Evolutionary conservation across 2,797 vertebrate species (phyloP).

Genomic region (Schizopygopsis malacanthus): DNA sequence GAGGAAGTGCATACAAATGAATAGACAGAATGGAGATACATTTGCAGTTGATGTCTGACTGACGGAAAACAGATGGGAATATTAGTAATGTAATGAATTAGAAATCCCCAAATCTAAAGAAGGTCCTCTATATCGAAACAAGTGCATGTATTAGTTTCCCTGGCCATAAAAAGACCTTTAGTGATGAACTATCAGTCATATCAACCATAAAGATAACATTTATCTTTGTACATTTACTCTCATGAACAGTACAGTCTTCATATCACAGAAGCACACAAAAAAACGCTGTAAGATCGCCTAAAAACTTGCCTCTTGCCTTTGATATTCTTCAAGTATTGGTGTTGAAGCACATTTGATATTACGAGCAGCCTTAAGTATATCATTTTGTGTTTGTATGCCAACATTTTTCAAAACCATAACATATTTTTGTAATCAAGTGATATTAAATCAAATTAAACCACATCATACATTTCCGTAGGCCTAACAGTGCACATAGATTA

Average conservation of each 20-base stretch:
- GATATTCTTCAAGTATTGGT: slow-evolving; percentile 55
- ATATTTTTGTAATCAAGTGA: slow-evolving; percentile 48
- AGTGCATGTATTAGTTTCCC: not conserved
- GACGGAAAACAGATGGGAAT: not conserved
- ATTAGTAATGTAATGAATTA: not conserved
- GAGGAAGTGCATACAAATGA: not conserved
- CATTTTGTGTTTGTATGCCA: slow-evolving; percentile 21
- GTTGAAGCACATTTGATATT: slow-evolving; percentile 51
- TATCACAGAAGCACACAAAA: slow-evolving; percentile 4
- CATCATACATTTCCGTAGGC: not conserved
- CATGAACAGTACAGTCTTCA: slow-evolving; percentile 28
- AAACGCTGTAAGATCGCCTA: not conserved
- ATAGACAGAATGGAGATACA: not conserved
- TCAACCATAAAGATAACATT: not conserved
- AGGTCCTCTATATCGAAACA: not conserved
- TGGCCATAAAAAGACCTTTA: not conserved
- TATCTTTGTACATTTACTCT: slow-evolving; percentile 2
- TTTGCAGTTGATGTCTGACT: not conserved
- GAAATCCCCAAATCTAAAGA: not conserved
- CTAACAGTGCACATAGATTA: not conserved
- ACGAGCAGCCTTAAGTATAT: slow-evolving; percentile 47
- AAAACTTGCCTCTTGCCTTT: slow-evolving; percentile 32
- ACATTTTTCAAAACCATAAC: slow-evolving; percentile 39
- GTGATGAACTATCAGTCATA: not conserved
- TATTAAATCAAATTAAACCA: slow-evolving; percentile 21